These are phyloP conservation scores for Taxidea taxus DNA, from an alignment of 2,113 vertebrate genomes.

Conservation along the genomic window DNA sequence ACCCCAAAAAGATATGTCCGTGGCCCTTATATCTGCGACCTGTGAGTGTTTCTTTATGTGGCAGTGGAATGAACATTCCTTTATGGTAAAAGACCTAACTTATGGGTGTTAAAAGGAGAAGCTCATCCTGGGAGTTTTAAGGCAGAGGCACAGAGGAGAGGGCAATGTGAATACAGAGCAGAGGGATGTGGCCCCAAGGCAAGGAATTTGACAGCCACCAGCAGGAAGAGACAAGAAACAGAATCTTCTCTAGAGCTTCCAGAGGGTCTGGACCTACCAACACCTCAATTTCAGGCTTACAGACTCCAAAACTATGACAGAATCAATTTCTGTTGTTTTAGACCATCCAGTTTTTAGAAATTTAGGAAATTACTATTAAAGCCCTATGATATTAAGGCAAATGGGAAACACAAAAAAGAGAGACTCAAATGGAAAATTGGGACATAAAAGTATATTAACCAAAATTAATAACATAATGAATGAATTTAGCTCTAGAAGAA, in stretches of 20 bases:
- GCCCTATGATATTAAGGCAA: neutral
- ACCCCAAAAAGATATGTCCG: neutral
- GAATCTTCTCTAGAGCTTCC: neutral
- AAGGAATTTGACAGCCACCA: neutral
- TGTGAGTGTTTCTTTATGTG: neutral
- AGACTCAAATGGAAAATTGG: neutral
- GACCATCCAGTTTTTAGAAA: neutral
- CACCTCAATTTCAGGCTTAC: neutral
- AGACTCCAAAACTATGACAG: neutral
- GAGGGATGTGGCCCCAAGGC: neutral
- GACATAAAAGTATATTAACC: neutral
- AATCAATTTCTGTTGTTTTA: neutral
- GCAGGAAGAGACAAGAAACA: neutral
- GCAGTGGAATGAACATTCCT: neutral
- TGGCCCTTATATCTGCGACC: neutral
- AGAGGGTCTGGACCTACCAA: fast-evolving
- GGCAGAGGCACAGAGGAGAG: neutral
- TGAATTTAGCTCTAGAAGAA: neutral
- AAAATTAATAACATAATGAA: neutral
- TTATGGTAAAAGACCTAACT: neutral
- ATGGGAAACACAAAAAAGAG: neutral
- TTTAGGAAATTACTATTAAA: neutral
- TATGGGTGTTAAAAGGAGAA: neutral
- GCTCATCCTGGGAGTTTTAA: neutral
- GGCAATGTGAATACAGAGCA: neutral